Evolutionary conservation across 2,888 invertebrate genomes (phyloP), one percentile per base, ranked within the genome.

Genomic region (Furcula furcula): DNA sequence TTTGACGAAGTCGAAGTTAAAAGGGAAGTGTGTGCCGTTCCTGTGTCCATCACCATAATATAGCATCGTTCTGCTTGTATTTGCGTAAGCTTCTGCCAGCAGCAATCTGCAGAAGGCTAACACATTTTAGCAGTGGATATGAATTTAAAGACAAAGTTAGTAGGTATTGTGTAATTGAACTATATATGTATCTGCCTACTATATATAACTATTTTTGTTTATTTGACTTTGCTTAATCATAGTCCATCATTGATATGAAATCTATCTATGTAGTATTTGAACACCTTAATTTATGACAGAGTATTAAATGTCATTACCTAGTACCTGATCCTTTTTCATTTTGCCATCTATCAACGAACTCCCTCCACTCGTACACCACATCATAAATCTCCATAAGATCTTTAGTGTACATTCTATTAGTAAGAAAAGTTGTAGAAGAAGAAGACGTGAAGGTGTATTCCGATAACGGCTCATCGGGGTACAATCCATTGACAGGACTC

Each of bases 1-100:
- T 0, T 80, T 82, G 38, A 93, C 81, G 43, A 93, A 83, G 52
- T 91, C 87, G 38, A 93, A 93, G 68, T 93, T 93, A 64, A 93
- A 93, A 0, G 93, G 92, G 36, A 93, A 90, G 44, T 93, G 91
- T 0, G 91, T 86, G 0, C 92, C 91, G 0, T 62, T 63, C 40
- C 65, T 68, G 1, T 65, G 34, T 43, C 78, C 87, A 51, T 84
- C 82, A 1, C 92, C 91, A 58, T 92, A 93, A 69, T 91, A 93
- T 40, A 89, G 62, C 90, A 93, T 91, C 0, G 91, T 89, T 55
- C 84, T 76, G 1, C 74, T 65, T 0, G 91, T 65, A 5, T 90
- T 84, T 0, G 91, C 90, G 54, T 92, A 92, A 0, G 90, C 92
- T 65, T 93, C 93, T 0, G 90, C 87, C 65, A 94, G 84, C 11